Evolutionary conservation across 2,113 vertebrate genomes (phyloP).

Genomic region (Illadopsis cleaveri): DNA sequence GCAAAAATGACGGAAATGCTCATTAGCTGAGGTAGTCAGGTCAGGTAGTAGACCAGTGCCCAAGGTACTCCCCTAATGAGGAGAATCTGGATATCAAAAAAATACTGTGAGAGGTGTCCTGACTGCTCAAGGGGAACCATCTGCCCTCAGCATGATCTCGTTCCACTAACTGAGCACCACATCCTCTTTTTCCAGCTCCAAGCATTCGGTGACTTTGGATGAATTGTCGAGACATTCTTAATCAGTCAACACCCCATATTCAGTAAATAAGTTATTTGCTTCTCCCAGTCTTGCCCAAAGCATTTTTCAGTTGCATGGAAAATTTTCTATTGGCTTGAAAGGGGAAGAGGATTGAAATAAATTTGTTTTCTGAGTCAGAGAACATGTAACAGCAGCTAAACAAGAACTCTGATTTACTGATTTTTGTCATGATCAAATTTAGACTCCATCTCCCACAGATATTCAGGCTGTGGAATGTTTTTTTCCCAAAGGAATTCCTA

Average conservation of each 20-base stretch:
- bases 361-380: neutral
- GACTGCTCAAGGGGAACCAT: fast-evolving
- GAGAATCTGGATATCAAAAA: neutral
- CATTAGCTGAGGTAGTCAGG: neutral
- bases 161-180: neutral
- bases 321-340: constrained; percentile 21
- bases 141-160: fast-evolving
- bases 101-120: neutral
- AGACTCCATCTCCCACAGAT: neutral
- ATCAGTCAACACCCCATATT: neutral
- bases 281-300: constrained; percentile 7
- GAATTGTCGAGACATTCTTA: neutral
- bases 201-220: neutral
- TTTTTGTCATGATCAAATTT: neutral
- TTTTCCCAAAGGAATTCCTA: neutral
- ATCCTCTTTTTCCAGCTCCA: neutral
- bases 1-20: neutral
- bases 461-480: neutral
- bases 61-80: neutral
- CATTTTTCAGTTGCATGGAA: neutral
- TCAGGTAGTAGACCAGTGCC: no score
- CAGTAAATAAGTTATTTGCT: constrained; percentile 5
- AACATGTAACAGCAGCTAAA: neutral
- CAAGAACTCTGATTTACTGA: constrained; percentile 1
- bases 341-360: neutral